A percentile compares a stretch with the other conserved stretches of the same genome.
Conservation (phyloP, 2,113 vertebrate genomes). For the Terrapene triunguis region DNA sequence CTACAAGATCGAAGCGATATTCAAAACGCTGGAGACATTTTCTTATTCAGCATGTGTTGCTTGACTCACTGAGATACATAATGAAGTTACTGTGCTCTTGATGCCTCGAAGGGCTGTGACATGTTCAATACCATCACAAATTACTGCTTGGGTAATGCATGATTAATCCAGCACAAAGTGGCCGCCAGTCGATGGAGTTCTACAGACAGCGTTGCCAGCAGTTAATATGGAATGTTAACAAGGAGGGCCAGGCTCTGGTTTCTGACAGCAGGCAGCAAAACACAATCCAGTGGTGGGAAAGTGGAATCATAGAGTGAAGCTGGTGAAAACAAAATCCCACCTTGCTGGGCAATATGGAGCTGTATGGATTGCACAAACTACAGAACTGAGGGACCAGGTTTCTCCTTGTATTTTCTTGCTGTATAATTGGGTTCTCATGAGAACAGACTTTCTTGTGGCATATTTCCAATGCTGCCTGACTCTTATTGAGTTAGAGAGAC, state of each 20-base stretch:
- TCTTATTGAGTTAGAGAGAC: neutral
- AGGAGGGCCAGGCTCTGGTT: neutral
- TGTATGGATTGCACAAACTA: accelerated
- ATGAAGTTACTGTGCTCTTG: constrained; percentile 19
- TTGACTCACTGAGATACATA: neutral
- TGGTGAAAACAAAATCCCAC: neutral
- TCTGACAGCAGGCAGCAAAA: neutral
- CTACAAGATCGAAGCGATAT: accelerated
- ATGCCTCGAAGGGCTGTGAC: constrained; percentile 45
- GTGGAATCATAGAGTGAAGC: accelerated
- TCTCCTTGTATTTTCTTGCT: neutral
- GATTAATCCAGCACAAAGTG: constrained; percentile 51
- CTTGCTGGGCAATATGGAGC: neutral
- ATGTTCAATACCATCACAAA: constrained; percentile 61
- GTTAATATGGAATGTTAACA: neutral
- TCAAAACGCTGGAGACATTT: accelerated
- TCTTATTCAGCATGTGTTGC: neutral
- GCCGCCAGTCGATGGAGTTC: neutral
- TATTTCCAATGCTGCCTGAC: neutral
- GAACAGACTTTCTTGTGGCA: neutral
- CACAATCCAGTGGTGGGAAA: neutral
- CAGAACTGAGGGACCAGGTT: neutral
- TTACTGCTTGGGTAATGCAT: constrained; percentile 31
- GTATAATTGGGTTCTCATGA: accelerated
- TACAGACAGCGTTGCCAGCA: neutral